phyloP scores from a whole-genome alignment of 2,797 vertebrate genomes.

The Lagocephalus sceleratus region DNA sequence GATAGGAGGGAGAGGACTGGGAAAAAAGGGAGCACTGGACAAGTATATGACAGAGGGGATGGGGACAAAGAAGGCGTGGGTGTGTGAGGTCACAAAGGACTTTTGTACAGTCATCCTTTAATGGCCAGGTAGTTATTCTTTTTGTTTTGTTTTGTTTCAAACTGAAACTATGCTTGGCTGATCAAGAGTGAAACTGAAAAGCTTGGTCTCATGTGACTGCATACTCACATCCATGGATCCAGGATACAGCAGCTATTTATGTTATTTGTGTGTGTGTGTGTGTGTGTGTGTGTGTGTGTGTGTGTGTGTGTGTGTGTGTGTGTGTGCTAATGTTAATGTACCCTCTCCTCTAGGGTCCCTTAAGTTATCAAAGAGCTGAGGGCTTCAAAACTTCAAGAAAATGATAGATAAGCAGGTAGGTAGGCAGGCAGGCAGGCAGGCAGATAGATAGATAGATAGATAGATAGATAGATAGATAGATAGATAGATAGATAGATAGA shows the following conservation, averaged over 20 bases:
- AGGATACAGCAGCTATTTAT: constrained; percentile 34
- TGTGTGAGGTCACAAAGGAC: constrained; percentile 30
- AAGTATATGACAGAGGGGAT: constrained; percentile 23
- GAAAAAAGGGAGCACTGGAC: constrained; percentile 7
- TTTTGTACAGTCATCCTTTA: constrained; percentile 52
- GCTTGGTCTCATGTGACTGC: constrained; percentile 31
- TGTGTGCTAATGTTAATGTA: too few relatives aligned
- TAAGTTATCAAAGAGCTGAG: too few relatives aligned
- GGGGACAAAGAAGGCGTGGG: neutral
- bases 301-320: too few relatives aligned
- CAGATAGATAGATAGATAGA: neutral
- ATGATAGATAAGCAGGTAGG: neutral
- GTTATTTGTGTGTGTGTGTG: constrained; percentile 24
- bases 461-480: neutral
- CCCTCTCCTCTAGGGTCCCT: too few relatives aligned
- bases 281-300: too few relatives aligned
- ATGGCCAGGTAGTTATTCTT: constrained; percentile 46
- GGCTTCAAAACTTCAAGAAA: neutral
- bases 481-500: neutral
- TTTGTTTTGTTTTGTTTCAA: constrained; percentile 19
- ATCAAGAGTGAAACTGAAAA: constrained; percentile 65
- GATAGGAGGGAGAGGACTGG: constrained; percentile 51
- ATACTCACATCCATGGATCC: constrained; percentile 23
- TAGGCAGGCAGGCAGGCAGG: neutral
- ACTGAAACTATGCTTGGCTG: constrained; percentile 49